These are phyloP conservation scores for Actenoides hombroni DNA, from an alignment of 2,113 vertebrate species.

Conservation along the genomic window DNA sequence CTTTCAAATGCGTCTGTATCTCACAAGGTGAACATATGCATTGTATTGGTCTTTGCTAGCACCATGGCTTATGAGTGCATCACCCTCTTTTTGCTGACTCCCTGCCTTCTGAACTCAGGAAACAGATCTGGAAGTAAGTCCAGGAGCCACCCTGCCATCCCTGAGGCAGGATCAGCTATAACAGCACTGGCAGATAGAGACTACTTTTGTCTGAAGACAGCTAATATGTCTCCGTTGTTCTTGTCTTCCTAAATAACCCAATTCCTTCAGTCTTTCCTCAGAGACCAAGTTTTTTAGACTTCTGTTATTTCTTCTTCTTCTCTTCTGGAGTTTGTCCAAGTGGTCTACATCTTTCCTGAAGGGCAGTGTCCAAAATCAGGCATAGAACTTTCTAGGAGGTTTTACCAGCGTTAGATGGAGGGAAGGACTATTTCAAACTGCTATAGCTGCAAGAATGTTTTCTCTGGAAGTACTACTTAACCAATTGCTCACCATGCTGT, in stretches of 20 bases:
- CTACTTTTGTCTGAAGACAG: not conserved
- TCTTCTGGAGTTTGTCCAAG: slow-evolving; percentile 16
- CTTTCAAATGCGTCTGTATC: not conserved
- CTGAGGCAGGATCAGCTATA: not conserved
- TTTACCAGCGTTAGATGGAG: not conserved
- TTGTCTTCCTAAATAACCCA: not conserved
- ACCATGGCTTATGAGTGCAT: not conserved
- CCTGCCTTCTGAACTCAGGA: not conserved
- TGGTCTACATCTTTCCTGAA: not conserved
- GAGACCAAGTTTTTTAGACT: not conserved
- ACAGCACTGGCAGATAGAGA: not conserved
- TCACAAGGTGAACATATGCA: not conserved
- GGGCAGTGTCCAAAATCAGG: not conserved
- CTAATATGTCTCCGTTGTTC: not conserved
- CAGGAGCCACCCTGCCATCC: not conserved
- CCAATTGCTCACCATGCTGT: not conserved
- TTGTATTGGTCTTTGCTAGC: not conserved
- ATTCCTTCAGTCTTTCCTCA: not conserved
- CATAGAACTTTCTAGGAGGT: not conserved
- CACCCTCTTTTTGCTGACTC: not conserved
- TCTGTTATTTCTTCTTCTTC: not conserved
- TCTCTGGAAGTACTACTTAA: not conserved
- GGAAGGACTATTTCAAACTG: not conserved
- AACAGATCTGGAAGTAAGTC: not conserved
- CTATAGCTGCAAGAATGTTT: not conserved